Base-by-base conservation (phyloP, 2,113 vertebrate species). In the Halichoeres trimaculatus region DNA sequence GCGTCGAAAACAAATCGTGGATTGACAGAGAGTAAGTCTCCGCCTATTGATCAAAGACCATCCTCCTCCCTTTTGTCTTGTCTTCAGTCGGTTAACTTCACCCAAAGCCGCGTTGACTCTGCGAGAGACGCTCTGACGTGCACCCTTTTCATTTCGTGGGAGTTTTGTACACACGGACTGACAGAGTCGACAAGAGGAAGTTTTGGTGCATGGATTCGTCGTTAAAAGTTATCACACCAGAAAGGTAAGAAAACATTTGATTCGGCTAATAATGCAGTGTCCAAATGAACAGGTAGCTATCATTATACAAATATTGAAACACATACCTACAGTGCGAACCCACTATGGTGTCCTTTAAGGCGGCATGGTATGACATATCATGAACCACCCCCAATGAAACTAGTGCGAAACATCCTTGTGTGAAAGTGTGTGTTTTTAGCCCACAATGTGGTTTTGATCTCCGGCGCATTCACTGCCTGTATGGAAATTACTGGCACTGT, bases 31-130 rank as follows among this genome's bases (percentile, higher is more conserved):
- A 66, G 73, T 70, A 70, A 85, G 83, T 86, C 91, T 85, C 92
- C 91, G 91, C 92, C 91, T 89, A 85, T 90, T 79, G 88, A 88
- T 90, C 86, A 88, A 77, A 90, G 85, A 87, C 86, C 86, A 78
- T 91, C 90, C 90, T 91, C 87, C 80, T 84, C 63, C 74, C 82
- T 86, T 85, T 90, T 91, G 91, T 91, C 90, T 86, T 72, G 80
- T 58, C 70, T 83, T 52, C 84, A 80, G 89, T 93, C 90, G 86
- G 90, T 85, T 85, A 75, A 87, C 73, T 83, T 85, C 85, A 73
- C 62, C 30, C 57, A 72, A 73, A 82, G 74, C 79, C 68, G 75
- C 86, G 82, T 85, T 87, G 81, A 86, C 36, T 36, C 35, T 24
- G 55, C 59, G 24, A 47, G 63, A 64, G 63, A 41, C 52, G 55